phyloP scores from a whole-genome alignment of 2,888 invertebrate species.

The Dryobota labecula region DNA sequence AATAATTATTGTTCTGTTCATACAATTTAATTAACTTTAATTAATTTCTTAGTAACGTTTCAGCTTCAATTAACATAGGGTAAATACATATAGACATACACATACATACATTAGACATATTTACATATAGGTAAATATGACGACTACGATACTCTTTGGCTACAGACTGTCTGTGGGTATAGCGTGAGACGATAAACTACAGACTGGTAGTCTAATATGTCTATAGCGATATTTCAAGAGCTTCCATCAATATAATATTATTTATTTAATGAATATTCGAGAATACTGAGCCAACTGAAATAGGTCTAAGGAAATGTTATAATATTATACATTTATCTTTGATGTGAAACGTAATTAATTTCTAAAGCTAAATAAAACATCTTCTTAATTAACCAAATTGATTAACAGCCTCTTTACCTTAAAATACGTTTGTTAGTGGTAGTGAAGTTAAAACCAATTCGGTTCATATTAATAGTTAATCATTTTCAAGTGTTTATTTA shows the following conservation, averaged over 20 bases:
- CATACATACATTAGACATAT: too few species aligned
- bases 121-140: not conserved
- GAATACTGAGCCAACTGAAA: constrained; percentile 19
- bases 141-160: not conserved
- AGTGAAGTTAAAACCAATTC: constrained; percentile 3
- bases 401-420: constrained; percentile 9
- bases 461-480: not conserved
- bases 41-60: not conserved
- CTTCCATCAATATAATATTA: constrained; percentile 35
- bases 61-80: not conserved
- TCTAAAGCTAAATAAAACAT: constrained; percentile 26
- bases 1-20: not conserved
- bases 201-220: too few species aligned
- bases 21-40: not conserved
- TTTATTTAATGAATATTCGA: constrained; percentile 42
- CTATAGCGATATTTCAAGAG: constrained; percentile 18
- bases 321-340: constrained; percentile 30
- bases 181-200: too few species aligned
- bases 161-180: constrained; percentile 9
- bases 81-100: not conserved
- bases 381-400: constrained; percentile 22
- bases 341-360: constrained; percentile 40
- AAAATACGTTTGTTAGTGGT: constrained; percentile 1
- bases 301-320: constrained; percentile 23
- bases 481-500: not conserved